Evolutionary conservation across 2,113 vertebrate genomes (phyloP).

Genomic region (Xyrauchen texanus): DNA sequence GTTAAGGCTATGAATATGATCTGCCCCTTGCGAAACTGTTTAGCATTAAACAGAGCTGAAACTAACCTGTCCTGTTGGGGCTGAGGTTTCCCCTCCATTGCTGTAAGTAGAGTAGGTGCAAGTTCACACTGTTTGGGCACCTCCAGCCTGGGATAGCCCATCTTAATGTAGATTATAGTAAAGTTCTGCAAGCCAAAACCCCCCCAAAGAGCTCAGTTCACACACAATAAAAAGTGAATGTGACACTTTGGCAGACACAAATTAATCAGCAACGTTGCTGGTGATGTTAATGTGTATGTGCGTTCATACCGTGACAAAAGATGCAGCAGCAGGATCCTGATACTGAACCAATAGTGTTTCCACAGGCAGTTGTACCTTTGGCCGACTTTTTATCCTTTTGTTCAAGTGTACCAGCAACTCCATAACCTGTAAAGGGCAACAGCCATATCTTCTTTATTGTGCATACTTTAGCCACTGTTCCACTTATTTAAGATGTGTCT

Average conservation of each 20-base stretch:
- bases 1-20: too few species aligned
- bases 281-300: neutral
- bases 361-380: slow-evolving; percentile 94
- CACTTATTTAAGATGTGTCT: too few species aligned
- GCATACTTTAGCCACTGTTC: too few species aligned
- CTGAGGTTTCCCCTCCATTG: slow-evolving; percentile 97
- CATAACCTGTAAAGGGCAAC: slow-evolving; percentile 85
- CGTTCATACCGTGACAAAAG: slow-evolving; percentile 89
- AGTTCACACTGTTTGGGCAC: slow-evolving; percentile 94
- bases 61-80: slow-evolving; percentile 95
- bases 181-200: slow-evolving; percentile 83
- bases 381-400: slow-evolving; percentile 96
- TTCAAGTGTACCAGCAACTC: slow-evolving; percentile 95
- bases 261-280: too few species aligned
- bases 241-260: neutral
- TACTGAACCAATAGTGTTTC: slow-evolving; percentile 96
- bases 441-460: neutral
- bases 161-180: slow-evolving; percentile 99
- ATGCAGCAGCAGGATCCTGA: slow-evolving; percentile 94
- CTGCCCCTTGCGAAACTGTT: too few species aligned
- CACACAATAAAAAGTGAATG: neutral
- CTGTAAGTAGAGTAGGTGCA: slow-evolving; percentile 94
- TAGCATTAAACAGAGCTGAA: neutral
- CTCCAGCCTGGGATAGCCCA: slow-evolving; percentile 95
- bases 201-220: neutral